Base-by-base conservation (phyloP, 2,113 vertebrate genomes). In the Zingel zingel region DNA sequence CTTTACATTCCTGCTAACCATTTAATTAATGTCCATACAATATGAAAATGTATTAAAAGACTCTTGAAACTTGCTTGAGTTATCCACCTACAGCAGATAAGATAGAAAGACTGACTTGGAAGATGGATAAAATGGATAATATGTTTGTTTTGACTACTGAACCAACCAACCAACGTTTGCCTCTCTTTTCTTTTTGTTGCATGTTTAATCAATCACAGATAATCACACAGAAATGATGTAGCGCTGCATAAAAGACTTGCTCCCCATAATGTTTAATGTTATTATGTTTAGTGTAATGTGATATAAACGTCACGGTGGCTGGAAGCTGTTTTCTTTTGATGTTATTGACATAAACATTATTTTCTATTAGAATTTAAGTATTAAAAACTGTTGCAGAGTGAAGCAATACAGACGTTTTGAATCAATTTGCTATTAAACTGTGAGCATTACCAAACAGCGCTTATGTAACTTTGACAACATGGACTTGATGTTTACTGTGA, bases 401-500 rank as follows among this genome's bases (percentile, higher is more conserved):
- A 72, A 66, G 27, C 11, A 47, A 61, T 6, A 47, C 27, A 63
- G 30, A 58, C 51, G 50, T 53, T 68, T 74, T 2, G 0, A 27
- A 74, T 81, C 62, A 66, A 21, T 43, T 18, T 23, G 25, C 51
- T 14, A 27, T 48, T 48, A 65, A 80, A 50, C 61, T n/a, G 21
- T 23, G 45, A 50, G 19, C 25, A 58, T 47, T 23, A 56, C 68
- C 39, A 15, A 64, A 39, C 68, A 36, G 19, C 19, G 23, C n/a
- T 72, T 45, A 48, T 23, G 59, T 36, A 56, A 62, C 45, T 19
- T 25, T 47, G 19, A 54, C 5, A 23, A 66, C 36, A 39, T 15
- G 64, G 39, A 71, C 45, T 33, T 57, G 61, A 47, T 57, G 62
- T 50, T 74, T 3, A 27, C 58, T 23, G n/a, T 74, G 57, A 78